Conservation (phyloP, 2,113 vertebrate genomes). For the Podilymbus podiceps region DNA sequence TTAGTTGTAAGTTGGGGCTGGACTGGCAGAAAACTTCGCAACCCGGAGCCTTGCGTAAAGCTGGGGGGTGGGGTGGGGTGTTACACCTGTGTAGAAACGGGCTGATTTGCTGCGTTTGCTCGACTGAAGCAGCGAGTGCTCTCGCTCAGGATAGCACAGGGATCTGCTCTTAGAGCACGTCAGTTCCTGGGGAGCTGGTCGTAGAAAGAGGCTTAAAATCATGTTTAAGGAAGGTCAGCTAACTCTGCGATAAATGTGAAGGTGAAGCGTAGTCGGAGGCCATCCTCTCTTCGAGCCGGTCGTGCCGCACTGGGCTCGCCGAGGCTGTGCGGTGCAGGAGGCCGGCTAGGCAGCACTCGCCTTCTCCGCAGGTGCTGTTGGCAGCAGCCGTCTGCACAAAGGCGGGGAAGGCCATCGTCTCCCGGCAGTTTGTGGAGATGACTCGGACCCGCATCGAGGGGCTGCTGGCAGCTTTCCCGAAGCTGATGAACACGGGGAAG, state of each 20-base stretch:
- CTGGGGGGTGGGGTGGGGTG: neutral
- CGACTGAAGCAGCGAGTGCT: neutral
- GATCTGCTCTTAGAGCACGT: no score
- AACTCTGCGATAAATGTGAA: accelerated
- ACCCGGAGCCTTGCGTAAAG: neutral
- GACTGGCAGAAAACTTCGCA: no score
- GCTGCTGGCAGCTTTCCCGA: slow-evolving; percentile 93
- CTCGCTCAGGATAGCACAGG: neutral
- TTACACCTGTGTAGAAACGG: neutral
- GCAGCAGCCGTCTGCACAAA: slow-evolving; percentile 98
- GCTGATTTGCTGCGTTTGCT: neutral
- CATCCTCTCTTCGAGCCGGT: accelerated
- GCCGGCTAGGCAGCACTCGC: neutral
- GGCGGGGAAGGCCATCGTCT: slow-evolving; percentile 96
- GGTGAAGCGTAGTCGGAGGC: accelerated
- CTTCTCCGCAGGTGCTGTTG: slow-evolving; percentile 87
- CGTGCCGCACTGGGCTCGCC: accelerated
- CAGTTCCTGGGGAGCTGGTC: neutral
- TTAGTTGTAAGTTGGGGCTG: neutral
- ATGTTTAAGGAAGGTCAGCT: accelerated
- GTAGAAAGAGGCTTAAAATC: neutral
- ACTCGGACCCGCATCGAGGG: slow-evolving; percentile 96
- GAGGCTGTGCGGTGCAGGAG: neutral
- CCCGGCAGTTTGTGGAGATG: slow-evolving; percentile 99
- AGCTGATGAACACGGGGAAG: slow-evolving; percentile 97